Percentiles rank a stretch among this genome's conserved stretches.
These are phyloP conservation scores for Euphysa ruthae DNA, from an alignment of 30 jellyfish, hydroid and myxozoan genomes.

Conservation along the genomic window DNA sequence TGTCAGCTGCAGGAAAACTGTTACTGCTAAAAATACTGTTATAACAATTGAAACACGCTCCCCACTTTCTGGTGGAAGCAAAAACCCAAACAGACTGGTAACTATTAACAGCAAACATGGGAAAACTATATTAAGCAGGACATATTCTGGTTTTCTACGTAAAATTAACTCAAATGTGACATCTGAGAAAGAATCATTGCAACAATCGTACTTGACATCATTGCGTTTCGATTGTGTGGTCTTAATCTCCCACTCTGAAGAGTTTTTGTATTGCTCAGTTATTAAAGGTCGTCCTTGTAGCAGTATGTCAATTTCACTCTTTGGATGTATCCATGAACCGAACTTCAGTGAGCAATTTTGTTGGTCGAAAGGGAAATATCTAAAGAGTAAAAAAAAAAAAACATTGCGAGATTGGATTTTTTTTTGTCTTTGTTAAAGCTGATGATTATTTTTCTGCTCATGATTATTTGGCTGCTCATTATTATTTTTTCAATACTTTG, in stretches of 20 bases:
- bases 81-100: constrained; percentile 65
- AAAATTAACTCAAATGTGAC: constrained; percentile 47
- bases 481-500: too few species aligned
- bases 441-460: too few species aligned
- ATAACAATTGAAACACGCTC: constrained; percentile 77
- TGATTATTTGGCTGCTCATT: too few species aligned
- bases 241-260: constrained; percentile 75
- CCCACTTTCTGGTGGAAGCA: constrained; percentile 94
- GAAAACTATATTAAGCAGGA: constrained; percentile 60
- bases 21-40: constrained; percentile 80
- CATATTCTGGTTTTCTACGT: constrained; percentile 74
- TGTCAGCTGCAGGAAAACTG: constrained; percentile 77
- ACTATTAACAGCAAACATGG: constrained; percentile 72
- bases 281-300: constrained; percentile 41
- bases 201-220: constrained; percentile 53
- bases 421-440: too few species aligned
- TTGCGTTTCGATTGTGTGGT: constrained; percentile 20
- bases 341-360: constrained; percentile 65
- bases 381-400: not conserved
- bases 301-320: constrained; percentile 39
- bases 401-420: too few species aligned
- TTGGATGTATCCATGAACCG: constrained; percentile 91
- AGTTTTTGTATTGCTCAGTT: constrained; percentile 46
- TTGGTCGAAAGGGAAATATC: constrained; percentile 77
- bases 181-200: constrained; percentile 60